Percentiles rank a stretch among this genome's conserved stretches.
Evolutionary conservation across 2,888 invertebrate species (phyloP).

Genomic region (Andrena bicolor): DNA sequence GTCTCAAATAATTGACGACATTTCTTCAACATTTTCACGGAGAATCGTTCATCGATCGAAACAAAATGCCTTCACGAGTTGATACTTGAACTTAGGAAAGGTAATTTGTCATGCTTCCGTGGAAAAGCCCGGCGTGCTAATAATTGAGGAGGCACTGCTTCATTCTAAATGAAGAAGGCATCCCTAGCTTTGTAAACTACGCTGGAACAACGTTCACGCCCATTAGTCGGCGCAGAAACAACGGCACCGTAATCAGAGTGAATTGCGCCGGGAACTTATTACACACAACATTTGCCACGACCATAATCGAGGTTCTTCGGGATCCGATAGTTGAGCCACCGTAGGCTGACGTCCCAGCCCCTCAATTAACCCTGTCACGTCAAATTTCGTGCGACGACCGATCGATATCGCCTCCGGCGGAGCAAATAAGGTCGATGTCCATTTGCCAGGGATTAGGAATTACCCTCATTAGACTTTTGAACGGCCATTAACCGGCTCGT

Average conservation of each 20-base stretch:
- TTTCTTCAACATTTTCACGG: no score
- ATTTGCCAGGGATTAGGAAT: constrained; percentile 48
- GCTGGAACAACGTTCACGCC: neutral
- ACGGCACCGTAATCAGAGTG: neutral
- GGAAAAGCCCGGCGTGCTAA: no score
- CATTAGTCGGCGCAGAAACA: neutral
- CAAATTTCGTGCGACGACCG: constrained; percentile 43
- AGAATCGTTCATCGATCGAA: no score
- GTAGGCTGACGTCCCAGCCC: neutral
- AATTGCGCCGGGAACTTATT: neutral
- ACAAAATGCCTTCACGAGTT: no score
- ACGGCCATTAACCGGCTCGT: constrained; percentile 29
- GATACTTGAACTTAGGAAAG: no score
- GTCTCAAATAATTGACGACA: no score
- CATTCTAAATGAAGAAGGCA: no score
- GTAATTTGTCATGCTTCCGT: no score
- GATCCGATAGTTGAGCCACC: constrained; percentile 11
- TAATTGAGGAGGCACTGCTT: no score
- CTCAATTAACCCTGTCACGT: constrained; percentile 50
- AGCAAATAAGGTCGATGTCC: constrained; percentile 47
- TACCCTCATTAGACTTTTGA: constrained; percentile 49
- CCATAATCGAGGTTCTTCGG: constrained; percentile 25
- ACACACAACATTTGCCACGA: neutral
- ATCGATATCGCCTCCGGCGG: constrained; percentile 55
- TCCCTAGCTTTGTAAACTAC: no score